Conservation (phyloP, 2,113 vertebrate species). For the Aphyosemion australe region DNA sequence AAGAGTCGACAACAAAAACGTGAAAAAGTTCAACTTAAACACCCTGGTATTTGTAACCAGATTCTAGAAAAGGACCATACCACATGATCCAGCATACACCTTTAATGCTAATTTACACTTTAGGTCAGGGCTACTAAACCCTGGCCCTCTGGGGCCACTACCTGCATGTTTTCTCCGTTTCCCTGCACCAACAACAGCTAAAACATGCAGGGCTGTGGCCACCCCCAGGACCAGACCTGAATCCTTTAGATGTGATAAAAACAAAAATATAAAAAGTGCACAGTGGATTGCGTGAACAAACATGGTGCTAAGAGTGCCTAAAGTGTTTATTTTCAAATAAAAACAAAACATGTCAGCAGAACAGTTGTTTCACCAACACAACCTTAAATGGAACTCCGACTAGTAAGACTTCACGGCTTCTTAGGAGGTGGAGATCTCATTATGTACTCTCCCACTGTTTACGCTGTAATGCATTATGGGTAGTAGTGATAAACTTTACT, state of each 20-base stretch:
- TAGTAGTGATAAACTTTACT: not conserved
- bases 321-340: slow-evolving; percentile 5
- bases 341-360: slow-evolving; percentile 49
- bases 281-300: slow-evolving; percentile 10
- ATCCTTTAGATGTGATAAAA: not conserved
- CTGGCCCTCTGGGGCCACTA: too few species aligned
- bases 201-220: too few species aligned
- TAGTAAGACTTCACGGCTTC: not conserved
- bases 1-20: not conserved
- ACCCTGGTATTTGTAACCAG: slow-evolving; percentile 5
- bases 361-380: slow-evolving; percentile 60
- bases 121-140: too few species aligned
- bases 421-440: not conserved
- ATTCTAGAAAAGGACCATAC: slow-evolving; percentile 47
- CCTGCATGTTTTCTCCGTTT: too few species aligned
- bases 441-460: not conserved
- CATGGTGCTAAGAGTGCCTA: not conserved
- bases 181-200: too few species aligned
- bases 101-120: not conserved
- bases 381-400: slow-evolving; percentile 1
- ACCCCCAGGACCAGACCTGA: too few species aligned
- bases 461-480: slow-evolving; percentile 2
- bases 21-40: slow-evolving; percentile 19
- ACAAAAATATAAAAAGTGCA: slow-evolving; percentile 4
- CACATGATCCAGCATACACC: slow-evolving; percentile 14